Base-by-base conservation (phyloP, 2,113 vertebrate species). In the Phalacrocorax carbo region DNA sequence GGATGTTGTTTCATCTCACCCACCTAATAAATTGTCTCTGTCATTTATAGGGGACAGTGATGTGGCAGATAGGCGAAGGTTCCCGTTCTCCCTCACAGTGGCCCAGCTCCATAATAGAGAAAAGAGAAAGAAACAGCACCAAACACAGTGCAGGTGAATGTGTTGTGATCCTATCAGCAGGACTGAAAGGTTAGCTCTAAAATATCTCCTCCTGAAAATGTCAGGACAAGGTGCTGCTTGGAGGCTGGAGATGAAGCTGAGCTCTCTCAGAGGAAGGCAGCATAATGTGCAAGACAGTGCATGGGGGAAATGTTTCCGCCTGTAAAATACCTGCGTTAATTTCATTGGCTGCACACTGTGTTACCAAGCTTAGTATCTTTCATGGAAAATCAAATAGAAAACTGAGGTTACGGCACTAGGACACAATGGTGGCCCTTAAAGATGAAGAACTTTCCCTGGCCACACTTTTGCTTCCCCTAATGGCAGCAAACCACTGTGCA, bases 61-160 rank as follows among this genome's bases (percentile, higher is more conserved):
- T 32, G 18, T 52, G 55, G 48, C 1, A 0, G 36, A 34, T 5
- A 62, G 60, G 25, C 9, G 34, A 93, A 51, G 23, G 34, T 11
- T 91, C 40, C 34, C 25, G 9, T 62, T 25, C 49, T 84, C 30
- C 36, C 58, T 48, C 27, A 42, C 23, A 23, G 12, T 25, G 5
- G 7, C 51, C 4, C 79, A 58, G 16, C 25, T 73, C 36, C 3
- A 0, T 17, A 60, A 60, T 0, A 38, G 16, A 79, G 48, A 48
- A 49, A 54, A 42, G 48, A 60, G 57, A 83, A 81, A 27, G 46
- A 70, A 93, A 52, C 9, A 62, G 13, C 7, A 7, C 30, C 8
- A 5, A 79, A 68, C 6, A 20, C 0, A 0, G 20, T 27, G 32
- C n/a, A 0, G 1, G 3, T 22, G 51, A 66, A 64, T 6, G 9